Conservation (phyloP, 2,113 vertebrate species). For the Cottus gobio region DNA sequence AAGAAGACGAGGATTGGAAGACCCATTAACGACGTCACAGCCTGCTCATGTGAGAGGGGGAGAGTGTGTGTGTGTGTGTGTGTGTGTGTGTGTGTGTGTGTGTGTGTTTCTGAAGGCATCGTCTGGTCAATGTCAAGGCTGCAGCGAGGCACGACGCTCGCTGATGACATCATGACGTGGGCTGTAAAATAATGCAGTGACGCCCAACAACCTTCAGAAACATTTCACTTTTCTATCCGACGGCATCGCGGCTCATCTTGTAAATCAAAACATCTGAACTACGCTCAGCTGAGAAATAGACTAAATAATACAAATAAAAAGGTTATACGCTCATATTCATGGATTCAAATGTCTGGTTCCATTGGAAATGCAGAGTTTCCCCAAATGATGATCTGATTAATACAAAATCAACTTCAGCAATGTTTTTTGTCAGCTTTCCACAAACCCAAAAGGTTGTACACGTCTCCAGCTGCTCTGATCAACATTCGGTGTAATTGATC, state of each 20-base stretch:
- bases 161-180: background rate
- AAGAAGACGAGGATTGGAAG: background rate
- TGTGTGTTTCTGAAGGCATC: conserved; percentile 2
- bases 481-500: background rate
- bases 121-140: conserved; percentile 28
- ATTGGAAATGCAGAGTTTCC: no score
- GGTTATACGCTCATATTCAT: no score
- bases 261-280: background rate
- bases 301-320: no score
- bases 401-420: background rate
- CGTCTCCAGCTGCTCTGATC: background rate
- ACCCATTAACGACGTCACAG: conserved; percentile 8
- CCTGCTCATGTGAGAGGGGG: background rate
- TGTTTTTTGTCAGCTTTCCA: background rate
- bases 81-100: background rate
- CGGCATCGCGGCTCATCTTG: no score
- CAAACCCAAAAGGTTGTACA: background rate
- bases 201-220: background rate
- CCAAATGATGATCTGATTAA: no score
- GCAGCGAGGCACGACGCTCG: background rate
- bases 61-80: background rate
- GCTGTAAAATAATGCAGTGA: background rate
- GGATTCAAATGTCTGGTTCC: no score
- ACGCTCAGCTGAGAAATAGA: background rate
- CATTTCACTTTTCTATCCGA: background rate